These are phyloP conservation scores for Porphyrio hochstetteri DNA, from an alignment of 2,113 vertebrate species.

Conservation along the genomic window DNA sequence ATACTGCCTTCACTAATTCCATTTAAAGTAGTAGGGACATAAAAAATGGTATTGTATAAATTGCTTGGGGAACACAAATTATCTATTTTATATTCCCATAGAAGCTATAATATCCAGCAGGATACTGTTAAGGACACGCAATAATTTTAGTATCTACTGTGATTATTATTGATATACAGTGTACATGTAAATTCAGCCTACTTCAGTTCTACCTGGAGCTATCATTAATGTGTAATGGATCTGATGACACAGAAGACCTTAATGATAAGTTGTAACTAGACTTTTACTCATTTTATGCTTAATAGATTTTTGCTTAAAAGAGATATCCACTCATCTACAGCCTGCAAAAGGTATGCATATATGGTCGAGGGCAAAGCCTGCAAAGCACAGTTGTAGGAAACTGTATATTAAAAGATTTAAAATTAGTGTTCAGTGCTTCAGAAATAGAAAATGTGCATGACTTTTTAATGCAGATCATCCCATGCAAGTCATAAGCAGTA, in stretches of 20 bases:
- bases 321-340: not conserved
- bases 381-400: not conserved
- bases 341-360: not conserved
- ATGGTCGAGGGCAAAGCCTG: not conserved
- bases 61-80: slow-evolving; percentile 51
- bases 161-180: not conserved
- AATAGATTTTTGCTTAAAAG: slow-evolving; percentile 31
- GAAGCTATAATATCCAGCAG: not conserved
- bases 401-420: not conserved
- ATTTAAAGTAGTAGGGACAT: slow-evolving; percentile 35
- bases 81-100: slow-evolving; percentile 32
- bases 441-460: not conserved
- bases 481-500: not conserved
- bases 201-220: not conserved
- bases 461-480: not conserved
- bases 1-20: slow-evolving; percentile 44
- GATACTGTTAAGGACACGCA: not conserved
- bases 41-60: slow-evolving; percentile 13
- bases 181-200: not conserved
- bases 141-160: not conserved
- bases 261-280: not conserved
- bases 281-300: not conserved
- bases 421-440: not conserved
- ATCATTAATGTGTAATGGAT: not conserved
- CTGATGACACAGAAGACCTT: not conserved